A percentile compares a stretch with the other conserved stretches of the same genome.
These are phyloP conservation scores for Catagonus wagneri DNA, from an alignment of 2,113 vertebrate species.

Conservation along the genomic window DNA sequence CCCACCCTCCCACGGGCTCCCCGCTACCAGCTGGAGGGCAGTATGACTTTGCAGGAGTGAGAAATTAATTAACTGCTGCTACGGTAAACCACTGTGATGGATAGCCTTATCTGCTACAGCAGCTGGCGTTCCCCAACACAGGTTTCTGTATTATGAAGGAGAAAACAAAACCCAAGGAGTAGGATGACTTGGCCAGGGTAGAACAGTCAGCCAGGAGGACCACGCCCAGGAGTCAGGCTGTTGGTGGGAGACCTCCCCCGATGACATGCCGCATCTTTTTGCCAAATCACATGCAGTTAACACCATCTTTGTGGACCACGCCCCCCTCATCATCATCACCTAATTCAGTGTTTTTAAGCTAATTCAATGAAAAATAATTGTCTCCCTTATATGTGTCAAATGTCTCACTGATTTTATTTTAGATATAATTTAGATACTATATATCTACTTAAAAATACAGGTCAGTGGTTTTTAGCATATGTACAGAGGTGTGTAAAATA, in stretches of 20 bases:
- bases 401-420: neutral
- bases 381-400: neutral
- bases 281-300: neutral
- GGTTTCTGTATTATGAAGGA: neutral
- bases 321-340: too few species aligned
- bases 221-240: neutral
- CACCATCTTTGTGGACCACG: neutral
- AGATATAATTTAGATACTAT: neutral
- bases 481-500: neutral
- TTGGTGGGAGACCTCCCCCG: accelerated
- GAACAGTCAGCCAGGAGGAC: neutral
- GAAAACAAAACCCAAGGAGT: neutral
- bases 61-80: neutral
- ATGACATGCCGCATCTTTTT: accelerated
- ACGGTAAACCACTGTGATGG: accelerated
- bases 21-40: neutral
- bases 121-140: neutral
- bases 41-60: neutral
- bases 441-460: neutral
- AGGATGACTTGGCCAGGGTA: neutral
- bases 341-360: neutral
- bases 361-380: neutral
- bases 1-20: accelerated
- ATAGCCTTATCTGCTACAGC: neutral
- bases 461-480: neutral